Conservation (phyloP, 2,888 invertebrate genomes). For the Eulithis testata region DNA sequence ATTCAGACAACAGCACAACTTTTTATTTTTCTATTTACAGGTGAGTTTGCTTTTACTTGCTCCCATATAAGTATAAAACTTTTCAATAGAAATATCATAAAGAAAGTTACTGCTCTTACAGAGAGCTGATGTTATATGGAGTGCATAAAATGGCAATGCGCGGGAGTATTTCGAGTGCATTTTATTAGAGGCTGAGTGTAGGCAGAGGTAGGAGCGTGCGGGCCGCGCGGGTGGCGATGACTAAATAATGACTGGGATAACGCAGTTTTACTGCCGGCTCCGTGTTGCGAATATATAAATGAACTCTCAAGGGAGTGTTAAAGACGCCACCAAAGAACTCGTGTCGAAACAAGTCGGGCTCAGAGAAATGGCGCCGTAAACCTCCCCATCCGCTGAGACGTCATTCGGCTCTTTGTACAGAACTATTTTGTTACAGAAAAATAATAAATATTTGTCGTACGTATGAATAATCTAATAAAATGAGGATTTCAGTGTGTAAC, state of each 20-base stretch:
- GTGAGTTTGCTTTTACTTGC: constrained; percentile 45
- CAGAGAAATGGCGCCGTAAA: constrained; percentile 80
- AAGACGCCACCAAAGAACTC: constrained; percentile 81
- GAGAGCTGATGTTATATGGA: constrained; percentile 37
- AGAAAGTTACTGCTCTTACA: constrained; percentile 50
- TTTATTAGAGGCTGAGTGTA: constrained; percentile 64
- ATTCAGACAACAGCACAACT: constrained; percentile 39
- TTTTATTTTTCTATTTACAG: constrained; percentile 45
- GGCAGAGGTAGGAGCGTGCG: constrained; percentile 40
- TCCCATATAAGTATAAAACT: constrained; percentile 46
- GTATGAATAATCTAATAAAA: constrained; percentile 48
- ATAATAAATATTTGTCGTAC: constrained; percentile 55
- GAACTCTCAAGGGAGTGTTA: constrained; percentile 82
- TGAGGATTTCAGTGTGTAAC: constrained; percentile 20
- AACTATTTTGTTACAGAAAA: constrained; percentile 65
- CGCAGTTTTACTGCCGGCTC: constrained; percentile 82
- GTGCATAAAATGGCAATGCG: constrained; percentile 63
- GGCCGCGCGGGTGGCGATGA: constrained; percentile 67
- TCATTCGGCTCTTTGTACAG: constrained; percentile 71
- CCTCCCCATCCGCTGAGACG: constrained; percentile 76
- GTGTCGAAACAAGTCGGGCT: constrained; percentile 79
- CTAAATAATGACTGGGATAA: constrained; percentile 84
- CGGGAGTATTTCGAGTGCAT: constrained; percentile 68
- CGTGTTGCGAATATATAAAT: constrained; percentile 84
- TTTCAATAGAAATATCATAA: constrained; percentile 56